Conservation (phyloP, 2,113 vertebrate genomes). For the Halcyon senegalensis region DNA sequence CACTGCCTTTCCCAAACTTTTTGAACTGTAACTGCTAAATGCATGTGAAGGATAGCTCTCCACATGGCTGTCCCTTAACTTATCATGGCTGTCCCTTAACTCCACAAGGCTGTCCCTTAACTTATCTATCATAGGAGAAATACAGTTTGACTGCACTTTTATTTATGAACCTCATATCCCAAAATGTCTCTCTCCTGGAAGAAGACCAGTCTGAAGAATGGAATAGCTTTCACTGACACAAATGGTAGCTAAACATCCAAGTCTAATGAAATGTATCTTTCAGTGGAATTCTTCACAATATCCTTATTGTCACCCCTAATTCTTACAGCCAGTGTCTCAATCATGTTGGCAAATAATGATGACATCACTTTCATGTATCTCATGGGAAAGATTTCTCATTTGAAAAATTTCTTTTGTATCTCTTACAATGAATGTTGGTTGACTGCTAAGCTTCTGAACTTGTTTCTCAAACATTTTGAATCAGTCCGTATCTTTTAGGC, state of each 20-base stretch:
- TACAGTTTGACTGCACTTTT: neutral
- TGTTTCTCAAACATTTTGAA: neutral
- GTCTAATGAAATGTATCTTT: neutral
- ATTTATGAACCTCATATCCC: neutral
- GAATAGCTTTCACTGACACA: neutral
- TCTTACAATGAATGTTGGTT: neutral
- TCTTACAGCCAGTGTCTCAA: neutral
- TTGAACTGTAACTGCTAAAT: neutral
- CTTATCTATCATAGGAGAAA: neutral
- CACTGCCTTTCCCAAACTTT: neutral
- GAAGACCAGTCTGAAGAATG: neutral
- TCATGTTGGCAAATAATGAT: neutral
- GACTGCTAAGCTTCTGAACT: neutral
- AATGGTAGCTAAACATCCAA: neutral
- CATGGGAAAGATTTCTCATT: neutral
- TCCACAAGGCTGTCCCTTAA: too few species aligned
- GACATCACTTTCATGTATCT: neutral
- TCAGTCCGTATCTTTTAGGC: neutral
- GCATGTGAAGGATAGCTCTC: neutral
- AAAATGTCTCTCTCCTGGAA: neutral
- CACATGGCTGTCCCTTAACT: neutral
- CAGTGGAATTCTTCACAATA: neutral
- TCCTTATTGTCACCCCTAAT: neutral
- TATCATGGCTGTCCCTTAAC: neutral
- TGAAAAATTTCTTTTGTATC: neutral